Evolutionary conservation across 2,113 vertebrate genomes (phyloP), one percentile per base, ranked within the genome.

Genomic region (Zosterops lateralis): DNA sequence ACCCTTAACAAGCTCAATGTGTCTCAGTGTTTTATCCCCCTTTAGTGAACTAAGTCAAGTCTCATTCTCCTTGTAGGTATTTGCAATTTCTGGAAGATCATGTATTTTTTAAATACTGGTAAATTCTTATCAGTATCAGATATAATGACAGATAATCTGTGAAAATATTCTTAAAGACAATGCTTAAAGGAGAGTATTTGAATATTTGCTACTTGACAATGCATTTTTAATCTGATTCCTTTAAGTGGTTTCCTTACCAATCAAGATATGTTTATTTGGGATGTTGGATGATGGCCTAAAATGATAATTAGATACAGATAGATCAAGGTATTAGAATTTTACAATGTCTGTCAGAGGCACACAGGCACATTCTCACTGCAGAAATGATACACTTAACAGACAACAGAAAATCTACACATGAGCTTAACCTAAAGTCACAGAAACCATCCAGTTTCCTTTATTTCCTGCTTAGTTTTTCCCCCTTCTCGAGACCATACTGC

Each of bases 1-100:
- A 95, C 77, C 12, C 48, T 85, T 83, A 96, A 91, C 76, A 96
- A 95, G 53, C 67, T 80, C 66, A 2, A 42, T 88, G 80, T 92
- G 84, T 87, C 56, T 64, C 57, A 51, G 32, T 48, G 72, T 91
- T 96, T 96, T 91, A 84, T 9, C 54, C 3, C 54, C 53, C 64
- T 81, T 44, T 4, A 15, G n/a, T 90, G 79, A 96, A 93, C 77
- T 54, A 93, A 60, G 64, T 29, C 34, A 53, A 67, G 7, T 83
- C 62, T 90, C 34, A 48, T 47, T 66, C 42, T 77, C 68, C 48
- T 56, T 77, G 17, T 57, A 61, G 56, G 70, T 56, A 93, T 36
- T n/a, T 76, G 51, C 47, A 4, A 21, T 91, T 84, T 92, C 61
- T 91, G 31, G 14, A 75, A 82, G n/a, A 78, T 13, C 22, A 45